phyloP scores from a whole-genome alignment of 2,113 vertebrate genomes.

The Oreotrochilus melanogaster region DNA sequence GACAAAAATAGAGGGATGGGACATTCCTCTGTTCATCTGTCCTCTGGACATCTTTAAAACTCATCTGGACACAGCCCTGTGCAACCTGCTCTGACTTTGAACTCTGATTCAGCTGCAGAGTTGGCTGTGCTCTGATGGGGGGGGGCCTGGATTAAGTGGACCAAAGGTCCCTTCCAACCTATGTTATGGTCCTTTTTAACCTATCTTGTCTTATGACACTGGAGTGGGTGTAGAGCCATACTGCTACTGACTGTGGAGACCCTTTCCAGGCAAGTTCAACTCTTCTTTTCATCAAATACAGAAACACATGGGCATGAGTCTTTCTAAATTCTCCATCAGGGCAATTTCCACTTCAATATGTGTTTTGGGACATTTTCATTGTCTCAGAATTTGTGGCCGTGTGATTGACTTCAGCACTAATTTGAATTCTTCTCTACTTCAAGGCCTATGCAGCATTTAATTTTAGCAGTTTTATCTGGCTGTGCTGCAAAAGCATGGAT shows the following conservation, averaged over 20 bases:
- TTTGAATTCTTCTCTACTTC: neutral
- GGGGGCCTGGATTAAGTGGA: neutral
- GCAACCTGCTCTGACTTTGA: neutral
- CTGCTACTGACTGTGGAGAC: accelerated
- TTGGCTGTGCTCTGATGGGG: neutral
- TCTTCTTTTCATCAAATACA: neutral
- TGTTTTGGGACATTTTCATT: neutral
- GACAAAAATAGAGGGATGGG: accelerated
- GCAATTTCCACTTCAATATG: accelerated
- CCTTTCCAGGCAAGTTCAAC: neutral
- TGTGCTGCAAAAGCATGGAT: neutral
- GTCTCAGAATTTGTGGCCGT: neutral
- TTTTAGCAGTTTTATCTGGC: neutral
- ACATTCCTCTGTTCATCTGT: accelerated
- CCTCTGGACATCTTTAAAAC: too few species aligned
- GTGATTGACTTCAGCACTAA: neutral
- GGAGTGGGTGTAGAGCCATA: neutral
- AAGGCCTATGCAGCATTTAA: neutral
- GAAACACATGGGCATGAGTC: accelerated
- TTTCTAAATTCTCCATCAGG: neutral
- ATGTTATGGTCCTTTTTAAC: neutral
- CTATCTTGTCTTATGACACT: neutral
- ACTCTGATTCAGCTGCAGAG: neutral
- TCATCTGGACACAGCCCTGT: neutral
- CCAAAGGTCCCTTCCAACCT: neutral